A percentile compares a stretch with the other conserved stretches of the same genome.
Evolutionary conservation across 1,140 invertebrate species (phyloP).

Genomic region (Pomacea maculata): DNA sequence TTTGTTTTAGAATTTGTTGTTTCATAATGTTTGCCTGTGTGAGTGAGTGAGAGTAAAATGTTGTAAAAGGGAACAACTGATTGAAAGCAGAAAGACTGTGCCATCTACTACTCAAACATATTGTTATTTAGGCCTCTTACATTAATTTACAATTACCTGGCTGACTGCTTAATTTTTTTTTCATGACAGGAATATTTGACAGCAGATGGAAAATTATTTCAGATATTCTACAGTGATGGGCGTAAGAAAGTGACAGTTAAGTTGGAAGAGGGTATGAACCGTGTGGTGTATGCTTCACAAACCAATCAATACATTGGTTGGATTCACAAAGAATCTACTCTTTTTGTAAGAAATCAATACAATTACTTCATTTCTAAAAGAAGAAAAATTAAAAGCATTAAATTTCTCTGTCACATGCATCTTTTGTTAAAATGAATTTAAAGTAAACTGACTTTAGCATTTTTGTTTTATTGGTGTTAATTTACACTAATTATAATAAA

Average conservation of each 20-base stretch:
- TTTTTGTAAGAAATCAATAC: constrained; percentile 52
- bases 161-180: constrained; percentile 5
- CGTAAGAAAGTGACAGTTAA: constrained; percentile 45
- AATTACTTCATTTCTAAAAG: background rate
- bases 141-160: background rate
- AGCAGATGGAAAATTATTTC: constrained; percentile 52
- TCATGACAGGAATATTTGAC: constrained; percentile 58
- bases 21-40: background rate
- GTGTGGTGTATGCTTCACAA: constrained; percentile 49
- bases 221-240: constrained; percentile 56
- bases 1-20: background rate
- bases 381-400: no score
- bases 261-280: constrained; percentile 52
- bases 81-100: background rate
- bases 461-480: background rate
- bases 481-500: background rate
- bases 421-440: no score
- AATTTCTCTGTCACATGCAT: no score
- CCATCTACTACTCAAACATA: background rate
- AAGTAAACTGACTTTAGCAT: background rate
- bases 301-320: constrained; percentile 60
- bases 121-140: background rate
- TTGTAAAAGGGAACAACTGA: background rate
- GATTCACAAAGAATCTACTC: constrained; percentile 46
- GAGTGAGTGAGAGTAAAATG: background rate